Percentiles rank a stretch among this genome's conserved stretches.
Evolutionary conservation across 2,113 vertebrate genomes (phyloP).

Genomic region (Antigone vipio): DNA sequence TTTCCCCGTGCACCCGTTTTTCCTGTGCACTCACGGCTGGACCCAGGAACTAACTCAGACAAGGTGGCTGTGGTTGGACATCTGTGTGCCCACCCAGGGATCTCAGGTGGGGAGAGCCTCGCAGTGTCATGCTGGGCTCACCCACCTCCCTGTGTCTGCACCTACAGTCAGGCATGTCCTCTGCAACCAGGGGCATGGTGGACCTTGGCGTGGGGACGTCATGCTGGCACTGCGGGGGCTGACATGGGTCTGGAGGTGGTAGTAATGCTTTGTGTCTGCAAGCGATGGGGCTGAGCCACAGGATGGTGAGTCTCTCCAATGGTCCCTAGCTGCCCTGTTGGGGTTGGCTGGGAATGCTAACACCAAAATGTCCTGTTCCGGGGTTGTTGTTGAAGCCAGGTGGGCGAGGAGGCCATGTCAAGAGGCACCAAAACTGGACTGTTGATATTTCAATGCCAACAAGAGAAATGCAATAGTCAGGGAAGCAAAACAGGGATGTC

Average conservation of each 20-base stretch:
- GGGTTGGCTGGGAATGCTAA: not conserved
- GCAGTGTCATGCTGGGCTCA: rapidly evolving
- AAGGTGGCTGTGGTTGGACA: not conserved
- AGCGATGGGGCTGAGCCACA: not conserved
- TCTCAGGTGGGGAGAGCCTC: not conserved
- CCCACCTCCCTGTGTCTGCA: rapidly evolving
- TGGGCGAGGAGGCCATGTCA: not conserved
- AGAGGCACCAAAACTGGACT: not conserved
- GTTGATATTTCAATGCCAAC: not conserved
- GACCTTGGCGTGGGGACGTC: not conserved
- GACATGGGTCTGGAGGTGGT: not conserved
- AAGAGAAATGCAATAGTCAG: not conserved
- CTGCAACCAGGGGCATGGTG: not conserved
- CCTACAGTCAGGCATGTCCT: not conserved
- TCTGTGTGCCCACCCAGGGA: not conserved
- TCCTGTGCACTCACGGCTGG: rapidly evolving
- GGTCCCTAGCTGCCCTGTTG: rapidly evolving
- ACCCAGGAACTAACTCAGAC: not conserved
- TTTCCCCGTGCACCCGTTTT: not conserved
- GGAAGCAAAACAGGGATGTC: not conserved
- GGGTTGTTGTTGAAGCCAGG: not conserved
- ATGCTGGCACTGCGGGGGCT: rapidly evolving
- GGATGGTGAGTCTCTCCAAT: not conserved
- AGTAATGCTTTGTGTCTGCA: not conserved
- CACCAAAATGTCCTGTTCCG: not conserved